Base-by-base conservation (phyloP, 1,140 invertebrate species). In the Glomeris maerens region DNA sequence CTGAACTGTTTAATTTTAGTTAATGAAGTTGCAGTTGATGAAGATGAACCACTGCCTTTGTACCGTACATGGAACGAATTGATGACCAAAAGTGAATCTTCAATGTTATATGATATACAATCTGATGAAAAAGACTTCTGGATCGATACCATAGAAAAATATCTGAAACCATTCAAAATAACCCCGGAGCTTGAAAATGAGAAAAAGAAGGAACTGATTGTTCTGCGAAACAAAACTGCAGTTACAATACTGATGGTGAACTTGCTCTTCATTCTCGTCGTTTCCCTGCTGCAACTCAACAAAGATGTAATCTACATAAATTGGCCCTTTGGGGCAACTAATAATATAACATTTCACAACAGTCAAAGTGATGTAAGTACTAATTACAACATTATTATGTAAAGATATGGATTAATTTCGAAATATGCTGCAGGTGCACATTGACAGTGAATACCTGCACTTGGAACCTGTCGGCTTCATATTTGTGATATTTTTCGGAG, bases 21-120 rank as follows among this genome's bases (percentile, higher is more conserved):
- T n/a, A n/a, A n/a, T n/a, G n/a, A n/a, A n/a, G n/a, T n/a, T n/a
- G n/a, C n/a, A n/a, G n/a, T n/a, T n/a, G n/a, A n/a, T n/a, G n/a
- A n/a, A n/a, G n/a, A n/a, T n/a, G n/a, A 39, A 44, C 28, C 10
- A 36, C 47, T 49, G n/a, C n/a, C n/a, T n/a, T n/a, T n/a, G n/a
- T n/a, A n/a, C n/a, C n/a, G n/a, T n/a, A n/a, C n/a, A n/a, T n/a
- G n/a, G n/a, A n/a, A n/a, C n/a, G n/a, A n/a, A n/a, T n/a, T n/a
- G n/a, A n/a, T n/a, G n/a, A n/a, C 3, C 53, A 60, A 64, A 69
- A 50, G 64, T 64, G 3, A 63, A 76, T 63, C 76, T 80, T 58
- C 80, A 82, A 62, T 73, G 85, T 27, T 84, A 93, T 58, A 81
- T 84, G 55, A 69, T 90, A 1, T 79, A 83, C 10, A 88, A 93